Conservation (phyloP, 2,797 vertebrate genomes). For the Lagocephalus sceleratus region DNA sequence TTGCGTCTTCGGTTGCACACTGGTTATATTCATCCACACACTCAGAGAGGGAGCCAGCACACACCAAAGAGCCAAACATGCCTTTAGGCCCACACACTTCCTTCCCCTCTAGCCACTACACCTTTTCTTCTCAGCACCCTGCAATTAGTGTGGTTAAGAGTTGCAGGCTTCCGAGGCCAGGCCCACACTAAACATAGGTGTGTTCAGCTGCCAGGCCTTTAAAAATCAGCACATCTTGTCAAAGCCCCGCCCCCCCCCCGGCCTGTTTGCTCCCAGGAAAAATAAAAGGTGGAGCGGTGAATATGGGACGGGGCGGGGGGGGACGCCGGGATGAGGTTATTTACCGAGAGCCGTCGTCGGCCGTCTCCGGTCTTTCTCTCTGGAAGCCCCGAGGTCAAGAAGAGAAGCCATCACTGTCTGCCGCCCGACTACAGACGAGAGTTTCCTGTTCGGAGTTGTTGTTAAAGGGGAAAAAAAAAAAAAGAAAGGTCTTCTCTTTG, state of each 20-base stretch:
- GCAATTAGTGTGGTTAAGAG: slow-evolving; percentile 75
- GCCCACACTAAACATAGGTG: slow-evolving; percentile 74
- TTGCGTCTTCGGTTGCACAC: slow-evolving; percentile 18
- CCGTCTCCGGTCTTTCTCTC: slow-evolving; percentile 22
- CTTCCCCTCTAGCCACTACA: slow-evolving; percentile 67
- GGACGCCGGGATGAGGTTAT: slow-evolving; percentile 32
- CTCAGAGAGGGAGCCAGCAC: slow-evolving; percentile 12
- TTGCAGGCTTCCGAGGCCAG: slow-evolving; percentile 63
- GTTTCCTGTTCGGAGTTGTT: slow-evolving; percentile 29
- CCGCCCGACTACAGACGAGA: slow-evolving; percentile 29
- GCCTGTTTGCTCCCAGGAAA: slow-evolving; percentile 18
- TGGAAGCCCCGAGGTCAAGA: slow-evolving; percentile 25
- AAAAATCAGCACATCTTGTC: slow-evolving; percentile 67
- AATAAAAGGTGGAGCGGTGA: background rate
- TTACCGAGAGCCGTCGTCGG: slow-evolving; percentile 38
- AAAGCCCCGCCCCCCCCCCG: slow-evolving; percentile 58
- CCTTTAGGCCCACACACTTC: slow-evolving; percentile 68
- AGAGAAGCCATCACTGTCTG: slow-evolving; percentile 42
- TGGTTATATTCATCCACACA: slow-evolving; percentile 15
- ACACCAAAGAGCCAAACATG: slow-evolving; percentile 54
- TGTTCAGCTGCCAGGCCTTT: slow-evolving; percentile 65
- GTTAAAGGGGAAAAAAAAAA: no score
- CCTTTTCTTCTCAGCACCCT: slow-evolving; percentile 72
- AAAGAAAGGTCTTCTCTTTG: slow-evolving; percentile 53
- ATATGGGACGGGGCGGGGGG: slow-evolving; percentile 25